Percentiles rank a stretch among this genome's conserved stretches.
phyloP scores from a whole-genome alignment of 2,888 invertebrate species.

The Pachliopta kotzebuea region DNA sequence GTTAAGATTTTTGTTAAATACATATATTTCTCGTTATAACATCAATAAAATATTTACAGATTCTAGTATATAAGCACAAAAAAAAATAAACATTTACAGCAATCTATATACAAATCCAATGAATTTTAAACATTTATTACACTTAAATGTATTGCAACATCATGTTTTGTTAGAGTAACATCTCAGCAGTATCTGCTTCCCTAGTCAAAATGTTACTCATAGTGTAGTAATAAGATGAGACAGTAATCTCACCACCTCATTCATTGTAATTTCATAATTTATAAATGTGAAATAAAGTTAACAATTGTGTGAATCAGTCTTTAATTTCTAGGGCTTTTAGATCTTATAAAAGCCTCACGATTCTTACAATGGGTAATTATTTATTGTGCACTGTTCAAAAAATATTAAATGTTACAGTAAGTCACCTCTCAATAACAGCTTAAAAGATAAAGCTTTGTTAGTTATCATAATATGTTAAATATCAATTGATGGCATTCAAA shows the following conservation, averaged over 20 bases:
- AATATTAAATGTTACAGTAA: background rate
- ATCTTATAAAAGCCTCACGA: conserved; percentile 10
- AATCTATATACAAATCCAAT: conserved; percentile 51
- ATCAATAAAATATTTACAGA: conserved; percentile 51
- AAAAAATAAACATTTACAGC: conserved; percentile 41
- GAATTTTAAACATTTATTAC: conserved; percentile 37
- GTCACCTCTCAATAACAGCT: background rate
- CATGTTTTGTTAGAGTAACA: conserved; percentile 32
- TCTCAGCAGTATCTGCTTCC: conserved; percentile 21
- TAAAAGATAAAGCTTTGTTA: too few species aligned
- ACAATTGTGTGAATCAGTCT: conserved; percentile 75
- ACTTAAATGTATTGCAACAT: conserved; percentile 46
- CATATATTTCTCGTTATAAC: conserved; percentile 35
- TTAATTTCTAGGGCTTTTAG: conserved; percentile 48
- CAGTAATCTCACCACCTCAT: conserved; percentile 51
- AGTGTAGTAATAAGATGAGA: conserved; percentile 40
- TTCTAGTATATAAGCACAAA: conserved; percentile 47
- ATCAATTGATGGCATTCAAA: background rate
- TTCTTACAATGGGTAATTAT: background rate
- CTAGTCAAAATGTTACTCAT: conserved; percentile 33
- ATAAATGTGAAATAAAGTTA: conserved; percentile 62
- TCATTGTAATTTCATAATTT: conserved; percentile 58
- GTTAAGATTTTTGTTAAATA: conserved; percentile 24
- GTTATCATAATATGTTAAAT: background rate
- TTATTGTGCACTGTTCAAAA: background rate